Conservation (phyloP, 1,140 invertebrate genomes). For the Heliconius nattereri region DNA sequence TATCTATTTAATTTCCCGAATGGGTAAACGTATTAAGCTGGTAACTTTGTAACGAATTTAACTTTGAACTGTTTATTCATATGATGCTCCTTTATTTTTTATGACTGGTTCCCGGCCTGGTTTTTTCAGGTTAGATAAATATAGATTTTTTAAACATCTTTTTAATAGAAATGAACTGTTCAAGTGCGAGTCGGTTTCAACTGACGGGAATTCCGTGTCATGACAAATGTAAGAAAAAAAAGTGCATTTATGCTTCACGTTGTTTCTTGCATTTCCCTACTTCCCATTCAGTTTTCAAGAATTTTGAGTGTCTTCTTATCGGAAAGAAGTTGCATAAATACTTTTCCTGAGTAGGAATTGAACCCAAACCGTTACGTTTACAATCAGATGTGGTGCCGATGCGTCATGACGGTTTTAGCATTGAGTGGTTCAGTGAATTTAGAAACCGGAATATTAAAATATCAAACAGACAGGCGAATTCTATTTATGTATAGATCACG, state of each 20-base stretch:
- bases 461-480: neutral
- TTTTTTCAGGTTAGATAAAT: neutral
- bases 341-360: too few species aligned
- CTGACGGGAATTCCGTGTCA: too few species aligned
- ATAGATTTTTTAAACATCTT: neutral
- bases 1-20: constrained; percentile 80
- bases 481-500: neutral
- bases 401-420: too few species aligned
- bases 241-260: too few species aligned
- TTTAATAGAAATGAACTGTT: neutral
- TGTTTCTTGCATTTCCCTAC: too few species aligned
- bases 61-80: constrained; percentile 73
- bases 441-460: neutral
- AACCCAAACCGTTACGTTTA: too few species aligned
- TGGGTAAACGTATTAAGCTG: constrained; percentile 78
- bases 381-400: too few species aligned
- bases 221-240: too few species aligned
- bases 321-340: too few species aligned
- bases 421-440: neutral
- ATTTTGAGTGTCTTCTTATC: too few species aligned
- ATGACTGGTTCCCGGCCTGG: constrained; percentile 31
- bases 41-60: constrained; percentile 77
- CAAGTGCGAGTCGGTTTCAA: too few species aligned
- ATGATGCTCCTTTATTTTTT: constrained; percentile 44
- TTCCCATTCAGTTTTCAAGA: too few species aligned